These are phyloP conservation scores for Syrmaticus mikado DNA, from an alignment of 2,113 vertebrate genomes.

Conservation along the genomic window DNA sequence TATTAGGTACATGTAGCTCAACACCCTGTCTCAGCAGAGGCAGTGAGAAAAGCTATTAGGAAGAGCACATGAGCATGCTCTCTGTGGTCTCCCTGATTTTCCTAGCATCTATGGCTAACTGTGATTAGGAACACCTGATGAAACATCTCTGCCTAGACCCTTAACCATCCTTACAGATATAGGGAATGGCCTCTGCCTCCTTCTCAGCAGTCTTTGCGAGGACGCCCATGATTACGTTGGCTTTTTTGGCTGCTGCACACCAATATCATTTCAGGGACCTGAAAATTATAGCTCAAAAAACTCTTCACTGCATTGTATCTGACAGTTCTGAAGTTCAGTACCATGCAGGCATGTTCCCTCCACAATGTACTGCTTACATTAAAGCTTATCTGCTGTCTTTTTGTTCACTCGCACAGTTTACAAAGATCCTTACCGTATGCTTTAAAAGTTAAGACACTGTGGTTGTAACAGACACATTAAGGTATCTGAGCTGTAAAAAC, in stretches of 20 bases:
- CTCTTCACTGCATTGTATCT: neutral
- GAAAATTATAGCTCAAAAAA: neutral
- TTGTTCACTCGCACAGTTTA: neutral
- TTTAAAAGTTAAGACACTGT: neutral
- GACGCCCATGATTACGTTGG: neutral
- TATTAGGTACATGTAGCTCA: too few relatives aligned
- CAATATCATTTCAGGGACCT: neutral
- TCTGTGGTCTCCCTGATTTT: neutral
- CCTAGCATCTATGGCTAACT: neutral
- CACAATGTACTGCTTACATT: neutral
- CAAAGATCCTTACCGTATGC: fast-evolving
- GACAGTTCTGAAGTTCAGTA: neutral
- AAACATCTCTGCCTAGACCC: neutral
- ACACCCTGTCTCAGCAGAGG: neutral
- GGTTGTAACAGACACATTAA: neutral
- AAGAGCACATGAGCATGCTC: fast-evolving
- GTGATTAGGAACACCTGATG: neutral
- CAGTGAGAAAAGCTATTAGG: neutral
- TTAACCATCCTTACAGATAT: neutral
- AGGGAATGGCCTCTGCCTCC: neutral
- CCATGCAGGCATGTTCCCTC: neutral
- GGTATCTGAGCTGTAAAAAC: neutral
- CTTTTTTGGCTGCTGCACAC: neutral
- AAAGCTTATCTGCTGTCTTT: neutral
- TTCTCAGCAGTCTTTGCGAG: neutral